phyloP scores from a whole-genome alignment of 53 echinoderm and acorn worm species.

The Apostichopus leukothele region DNA sequence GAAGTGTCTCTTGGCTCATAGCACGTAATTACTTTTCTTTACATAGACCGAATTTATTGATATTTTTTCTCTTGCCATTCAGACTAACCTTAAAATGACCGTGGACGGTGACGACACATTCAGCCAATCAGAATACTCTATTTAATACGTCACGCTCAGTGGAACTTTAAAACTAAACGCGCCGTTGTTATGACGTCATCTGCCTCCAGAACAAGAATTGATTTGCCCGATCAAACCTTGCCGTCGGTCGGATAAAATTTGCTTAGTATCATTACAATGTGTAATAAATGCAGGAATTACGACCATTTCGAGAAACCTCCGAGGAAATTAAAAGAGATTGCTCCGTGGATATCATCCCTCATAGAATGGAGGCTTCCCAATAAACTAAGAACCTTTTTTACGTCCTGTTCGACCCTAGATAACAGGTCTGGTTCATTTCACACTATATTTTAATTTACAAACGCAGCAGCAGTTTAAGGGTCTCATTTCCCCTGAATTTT shows the following conservation, averaged over 20 bases:
- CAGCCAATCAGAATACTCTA: neutral
- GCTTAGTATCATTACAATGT: conserved; percentile 26
- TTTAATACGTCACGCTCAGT: conserved; percentile 8
- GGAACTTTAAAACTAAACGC: conserved; percentile 6
- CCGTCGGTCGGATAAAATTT: conserved; percentile 18
- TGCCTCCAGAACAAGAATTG: conserved; percentile 6
- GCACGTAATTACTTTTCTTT: conserved; percentile 12
- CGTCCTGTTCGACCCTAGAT: neutral
- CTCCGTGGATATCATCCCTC: conserved; percentile 4
- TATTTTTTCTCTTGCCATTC: neutral
- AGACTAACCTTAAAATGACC: conserved; percentile 10
- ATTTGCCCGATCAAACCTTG: conserved; percentile 34
- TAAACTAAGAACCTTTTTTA: neutral
- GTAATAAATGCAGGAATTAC: conserved; percentile 22
- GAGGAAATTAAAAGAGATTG: conserved; percentile 45
- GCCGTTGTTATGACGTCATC: conserved; percentile 13
- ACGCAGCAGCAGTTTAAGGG: neutral
- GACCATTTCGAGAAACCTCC: conserved; percentile 15
- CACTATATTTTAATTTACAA: conserved; percentile 29
- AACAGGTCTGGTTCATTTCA: conserved; percentile 14
- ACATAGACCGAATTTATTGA: neutral
- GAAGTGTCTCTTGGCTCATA: neutral
- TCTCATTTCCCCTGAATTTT: neutral
- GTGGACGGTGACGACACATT: conserved; percentile 16
- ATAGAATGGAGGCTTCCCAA: conserved; percentile 26